Evolutionary conservation across 2,113 vertebrate species (phyloP), one percentile per base, ranked within the genome.

Genomic region (Acinonyx jubatus): DNA sequence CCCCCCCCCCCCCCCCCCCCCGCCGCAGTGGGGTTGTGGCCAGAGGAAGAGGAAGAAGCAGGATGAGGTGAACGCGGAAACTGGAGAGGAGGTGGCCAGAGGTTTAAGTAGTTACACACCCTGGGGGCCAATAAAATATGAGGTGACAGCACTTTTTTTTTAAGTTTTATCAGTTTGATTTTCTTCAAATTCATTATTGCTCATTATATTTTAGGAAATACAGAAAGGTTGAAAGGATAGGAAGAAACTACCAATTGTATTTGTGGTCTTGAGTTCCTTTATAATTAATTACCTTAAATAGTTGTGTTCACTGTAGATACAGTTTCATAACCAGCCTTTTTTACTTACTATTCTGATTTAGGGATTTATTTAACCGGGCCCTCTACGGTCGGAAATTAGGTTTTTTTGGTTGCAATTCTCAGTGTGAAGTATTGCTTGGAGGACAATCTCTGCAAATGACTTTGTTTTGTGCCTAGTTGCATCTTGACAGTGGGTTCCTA

Each of bases 151-250:
- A 9, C 45, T 11, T 69, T 87, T 71, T 38, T 38, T 63, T 14
- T n/a, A 85, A 90, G 25, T 82, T 89, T 50, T 71, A 0, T 63
- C 41, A n/a, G 7, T 91, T 93, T 50, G 61, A 69, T 83, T 89
- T 96, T 90, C 87, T 92, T 91, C 68, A 73, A 83, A 57, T 23
- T 71, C 41, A 57, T 66, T 27, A 23, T 66, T 68, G 87, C 50
- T 55, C 18, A 7, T 86, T 66, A 25, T 45, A 89, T 55, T 15
- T 45, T 41, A 93, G 45, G n/a, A 65, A 93, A 57, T 73, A 73
- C 18, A 63, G 76, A 69, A 94, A 71, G 19, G 13, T 52, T 31
- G 68, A 87, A 91, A 91, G 61, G 41, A 36, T 48, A 52, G 27
- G 61, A 71, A 61, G 57, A 55, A 48, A 36, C 18, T 45, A 57